Conservation (phyloP, 2,888 invertebrate genomes). For the Ferdinandea cuprea region DNA sequence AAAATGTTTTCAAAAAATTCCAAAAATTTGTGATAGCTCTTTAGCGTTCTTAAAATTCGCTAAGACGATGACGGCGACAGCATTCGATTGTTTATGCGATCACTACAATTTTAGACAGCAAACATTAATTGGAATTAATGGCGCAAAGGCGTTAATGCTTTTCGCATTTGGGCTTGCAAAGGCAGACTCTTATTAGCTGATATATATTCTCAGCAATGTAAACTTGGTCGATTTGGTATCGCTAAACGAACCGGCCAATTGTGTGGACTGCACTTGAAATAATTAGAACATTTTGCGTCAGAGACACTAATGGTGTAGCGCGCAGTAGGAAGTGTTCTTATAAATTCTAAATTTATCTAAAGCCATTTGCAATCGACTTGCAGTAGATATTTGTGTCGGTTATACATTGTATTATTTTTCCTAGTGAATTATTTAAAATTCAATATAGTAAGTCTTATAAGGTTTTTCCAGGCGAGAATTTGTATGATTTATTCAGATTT, state of each 20-base stretch:
- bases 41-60: conserved; percentile 66
- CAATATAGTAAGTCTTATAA: too few relatives aligned
- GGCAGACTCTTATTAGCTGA: conserved; percentile 13
- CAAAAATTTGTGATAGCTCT: conserved; percentile 57
- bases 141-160: conserved; percentile 63
- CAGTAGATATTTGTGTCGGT: neutral
- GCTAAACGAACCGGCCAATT: conserved; percentile 34
- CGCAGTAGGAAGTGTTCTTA: neutral
- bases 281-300: conserved; percentile 34
- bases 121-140: conserved; percentile 71
- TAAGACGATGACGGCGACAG: conserved; percentile 64
- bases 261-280: conserved; percentile 56
- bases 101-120: conserved; percentile 62
- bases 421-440: too few relatives aligned
- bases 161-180: conserved; percentile 25
- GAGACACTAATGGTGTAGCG: neutral
- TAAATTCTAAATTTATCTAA: neutral
- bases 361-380: neutral
- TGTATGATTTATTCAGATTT: too few relatives aligned
- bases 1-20: conserved; percentile 23
- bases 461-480: too few relatives aligned
- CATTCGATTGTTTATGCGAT: conserved; percentile 61
- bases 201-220: conserved; percentile 15
- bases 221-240: conserved; percentile 30
- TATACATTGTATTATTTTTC: too few relatives aligned